Base-by-base conservation (phyloP, 2,888 invertebrate genomes). In the Orthosia incerta region DNA sequence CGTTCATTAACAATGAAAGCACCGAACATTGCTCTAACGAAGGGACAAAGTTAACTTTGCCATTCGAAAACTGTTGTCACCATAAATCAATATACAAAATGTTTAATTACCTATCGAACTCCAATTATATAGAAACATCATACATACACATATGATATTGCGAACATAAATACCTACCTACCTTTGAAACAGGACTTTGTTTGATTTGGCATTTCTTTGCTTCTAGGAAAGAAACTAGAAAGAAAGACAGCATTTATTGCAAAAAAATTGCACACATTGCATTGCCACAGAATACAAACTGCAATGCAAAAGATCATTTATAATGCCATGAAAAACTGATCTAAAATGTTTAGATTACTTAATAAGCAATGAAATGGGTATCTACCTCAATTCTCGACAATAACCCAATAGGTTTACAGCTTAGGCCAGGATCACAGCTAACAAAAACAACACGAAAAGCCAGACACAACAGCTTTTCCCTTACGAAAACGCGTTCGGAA, bases 401-500 rank as follows among this genome's bases (percentile, higher is more conserved):
- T 45, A 26, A 3, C 4, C 23, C n/a, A 73, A 55, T 59, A 1
- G 26, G 4, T 45, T 46, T 31, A 46, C 20, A 51, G 13, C 23
- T 13, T 53, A 57, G 7, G 18, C 51, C 46, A 63, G 51, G 39
- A 23, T 53, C 45, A 16, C 23, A 53, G 9, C 18, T 26, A 55
- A 59, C 18, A 73, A 72, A 82, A 79, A 67, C 20, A 68, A 57
- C 13, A 67, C 26, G 15, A 67, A 79, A 53, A 51, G 39, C 45
- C 48, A 70, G 39, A 62, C 53, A 68, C 51, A 71, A 69, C 48
- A 64, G 50, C 53, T 64, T 60, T 70, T 16, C 65, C 56, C 61
- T 46, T 48, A 63, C 63, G 76, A 20, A 80, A 82, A 67, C 67
- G 64, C 39, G 46, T 71, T 71, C 83, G 67, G 74, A 80, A 83